Conservation (phyloP, 2,888 invertebrate species). For the Palloptera scutellata region DNA sequence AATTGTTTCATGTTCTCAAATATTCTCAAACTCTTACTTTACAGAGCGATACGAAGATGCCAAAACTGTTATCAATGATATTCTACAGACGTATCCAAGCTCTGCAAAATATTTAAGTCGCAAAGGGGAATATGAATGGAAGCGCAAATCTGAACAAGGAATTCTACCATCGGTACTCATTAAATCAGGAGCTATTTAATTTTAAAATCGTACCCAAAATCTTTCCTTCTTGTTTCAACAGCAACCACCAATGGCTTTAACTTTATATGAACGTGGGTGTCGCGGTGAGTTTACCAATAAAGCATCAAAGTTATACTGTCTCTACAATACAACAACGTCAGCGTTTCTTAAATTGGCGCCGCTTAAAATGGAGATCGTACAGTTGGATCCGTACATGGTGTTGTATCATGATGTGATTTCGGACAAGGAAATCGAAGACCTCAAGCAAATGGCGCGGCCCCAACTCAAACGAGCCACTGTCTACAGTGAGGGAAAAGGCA, state of each 20-base stretch:
- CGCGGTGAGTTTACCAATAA: slow-evolving; percentile 46
- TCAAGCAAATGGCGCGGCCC: slow-evolving; percentile 48
- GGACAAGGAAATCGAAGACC: slow-evolving; percentile 47
- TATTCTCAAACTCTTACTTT: neutral
- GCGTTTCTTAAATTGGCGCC: slow-evolving; percentile 54
- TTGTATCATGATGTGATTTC: slow-evolving; percentile 54
- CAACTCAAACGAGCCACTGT: slow-evolving; percentile 52
- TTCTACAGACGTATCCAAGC: slow-evolving; percentile 37
- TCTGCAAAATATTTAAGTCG: slow-evolving; percentile 43
- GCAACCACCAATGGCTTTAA: slow-evolving; percentile 9
- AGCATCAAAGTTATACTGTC: slow-evolving; percentile 44
- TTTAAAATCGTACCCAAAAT: neutral
- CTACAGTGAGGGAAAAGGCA: slow-evolving; percentile 29
- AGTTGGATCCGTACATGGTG: slow-evolving; percentile 54
- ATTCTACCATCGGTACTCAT: neutral
- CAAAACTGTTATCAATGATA: slow-evolving; percentile 41
- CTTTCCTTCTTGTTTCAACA: neutral
- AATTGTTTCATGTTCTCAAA: too few relatives aligned
- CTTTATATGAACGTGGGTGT: slow-evolving; percentile 48
- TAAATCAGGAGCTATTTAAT: neutral
- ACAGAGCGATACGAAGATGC: slow-evolving; percentile 44
- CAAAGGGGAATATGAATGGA: slow-evolving; percentile 43
- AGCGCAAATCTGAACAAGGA: neutral
- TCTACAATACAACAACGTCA: slow-evolving; percentile 53
- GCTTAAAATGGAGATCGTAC: slow-evolving; percentile 54